Conservation (phyloP, 2,113 vertebrate genomes). For the Gavia stellata region DNA sequence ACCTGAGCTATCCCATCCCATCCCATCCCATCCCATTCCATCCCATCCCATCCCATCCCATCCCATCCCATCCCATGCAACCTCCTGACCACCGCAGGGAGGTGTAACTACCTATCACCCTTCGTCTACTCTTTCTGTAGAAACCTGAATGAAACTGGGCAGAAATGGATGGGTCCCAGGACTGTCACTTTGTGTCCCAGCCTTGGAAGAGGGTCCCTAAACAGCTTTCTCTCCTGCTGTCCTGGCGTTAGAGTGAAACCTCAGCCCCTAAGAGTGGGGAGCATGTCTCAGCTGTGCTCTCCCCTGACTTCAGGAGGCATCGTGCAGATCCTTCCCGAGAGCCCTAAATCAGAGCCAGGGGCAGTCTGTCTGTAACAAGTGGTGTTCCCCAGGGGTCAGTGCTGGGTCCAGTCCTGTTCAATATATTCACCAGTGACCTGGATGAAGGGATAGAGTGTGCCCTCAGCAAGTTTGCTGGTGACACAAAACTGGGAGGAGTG, state of each 20-base stretch:
- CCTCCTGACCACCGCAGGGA: neutral
- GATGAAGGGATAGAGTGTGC: no score
- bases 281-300: neutral
- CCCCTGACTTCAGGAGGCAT: neutral
- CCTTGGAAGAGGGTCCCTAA: neutral
- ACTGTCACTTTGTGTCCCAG: neutral
- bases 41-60: no score
- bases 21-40: no score
- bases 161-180: neutral
- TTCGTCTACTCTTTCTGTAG: neutral
- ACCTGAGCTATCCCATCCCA: neutral
- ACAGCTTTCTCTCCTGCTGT: neutral
- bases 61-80: neutral
- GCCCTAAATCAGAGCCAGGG: neutral
- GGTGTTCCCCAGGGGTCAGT: no score
- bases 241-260: neutral
- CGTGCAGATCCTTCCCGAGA: neutral
- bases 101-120: accelerated
- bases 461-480: no score
- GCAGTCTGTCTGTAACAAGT: neutral
- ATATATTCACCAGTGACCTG: no score
- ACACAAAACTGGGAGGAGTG: no score
- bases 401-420: no score
- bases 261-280: neutral
- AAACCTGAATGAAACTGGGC: neutral